Evolutionary conservation across 2,113 vertebrate genomes (phyloP).

Genomic region (Phyllopteryx taeniolatus): DNA sequence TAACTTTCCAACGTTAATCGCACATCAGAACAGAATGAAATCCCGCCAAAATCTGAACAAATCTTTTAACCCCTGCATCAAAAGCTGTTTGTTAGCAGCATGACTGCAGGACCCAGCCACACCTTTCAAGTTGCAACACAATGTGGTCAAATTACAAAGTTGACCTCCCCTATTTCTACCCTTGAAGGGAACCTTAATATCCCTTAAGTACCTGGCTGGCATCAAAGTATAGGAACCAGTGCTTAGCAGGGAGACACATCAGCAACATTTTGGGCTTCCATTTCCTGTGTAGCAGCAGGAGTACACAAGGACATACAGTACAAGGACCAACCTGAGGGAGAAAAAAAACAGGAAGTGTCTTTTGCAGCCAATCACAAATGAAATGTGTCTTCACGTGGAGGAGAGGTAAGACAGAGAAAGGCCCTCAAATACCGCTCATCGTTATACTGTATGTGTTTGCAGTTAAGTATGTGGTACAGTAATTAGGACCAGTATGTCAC

Average conservation of each 20-base stretch:
- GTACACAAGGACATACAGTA: slow-evolving; percentile 32
- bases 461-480: slow-evolving; percentile 14
- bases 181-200: slow-evolving; percentile 51
- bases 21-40: slow-evolving; percentile 23
- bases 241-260: slow-evolving; percentile 48
- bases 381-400: slow-evolving; percentile 57
- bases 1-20: slow-evolving; percentile 35
- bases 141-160: slow-evolving; percentile 54
- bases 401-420: slow-evolving; percentile 27
- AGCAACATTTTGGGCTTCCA: slow-evolving; percentile 59
- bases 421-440: slow-evolving; percentile 31
- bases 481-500: slow-evolving; percentile 48
- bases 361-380: slow-evolving; percentile 41
- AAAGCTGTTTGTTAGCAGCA: slow-evolving; percentile 48
- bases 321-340: slow-evolving; percentile 32
- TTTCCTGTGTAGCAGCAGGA: slow-evolving; percentile 56
- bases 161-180: slow-evolving; percentile 30
- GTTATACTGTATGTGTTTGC: slow-evolving; percentile 19
- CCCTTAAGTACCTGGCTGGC: slow-evolving; percentile 51
- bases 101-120: slow-evolving; percentile 38
- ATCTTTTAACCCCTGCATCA: slow-evolving; percentile 56
- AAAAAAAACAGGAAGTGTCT: slow-evolving; percentile 43
- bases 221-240: slow-evolving; percentile 50
- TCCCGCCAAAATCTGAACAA: slow-evolving; percentile 31
- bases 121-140: slow-evolving; percentile 53